A percentile compares a stretch with the other conserved stretches of the same genome.
phyloP scores from a whole-genome alignment of 35 echinoderm and acorn worm genomes.

The Acanthaster planci region DNA sequence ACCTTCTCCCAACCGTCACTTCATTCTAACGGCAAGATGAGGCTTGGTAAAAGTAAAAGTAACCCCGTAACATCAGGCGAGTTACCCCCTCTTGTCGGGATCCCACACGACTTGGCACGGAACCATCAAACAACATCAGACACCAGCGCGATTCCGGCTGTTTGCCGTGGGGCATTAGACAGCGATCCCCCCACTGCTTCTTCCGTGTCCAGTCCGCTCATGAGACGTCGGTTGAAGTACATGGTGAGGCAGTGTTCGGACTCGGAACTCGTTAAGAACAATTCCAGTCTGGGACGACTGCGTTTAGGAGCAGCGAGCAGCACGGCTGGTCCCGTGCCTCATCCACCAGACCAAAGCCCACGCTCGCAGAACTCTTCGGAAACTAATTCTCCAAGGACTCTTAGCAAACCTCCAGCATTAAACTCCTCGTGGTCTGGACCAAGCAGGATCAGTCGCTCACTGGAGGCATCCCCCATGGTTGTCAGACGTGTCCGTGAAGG shows the following conservation, averaged over 20 bases:
- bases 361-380: constrained; percentile 1
- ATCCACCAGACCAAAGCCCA: background rate
- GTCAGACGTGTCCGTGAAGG: background rate
- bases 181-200: background rate
- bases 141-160: background rate
- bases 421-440: background rate
- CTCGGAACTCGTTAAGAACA: background rate
- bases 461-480: background rate
- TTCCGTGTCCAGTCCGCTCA: background rate
- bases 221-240: background rate
- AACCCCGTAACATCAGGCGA: background rate
- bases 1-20: background rate
- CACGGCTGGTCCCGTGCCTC: background rate
- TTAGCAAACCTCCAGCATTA: background rate
- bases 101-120: background rate
- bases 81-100: background rate
- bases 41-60: background rate
- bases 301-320: background rate
- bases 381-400: background rate
- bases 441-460: background rate
- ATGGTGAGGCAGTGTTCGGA: constrained; percentile 8
- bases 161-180: background rate
- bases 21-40: background rate
- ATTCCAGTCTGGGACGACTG: background rate
- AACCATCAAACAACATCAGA: background rate